Evolutionary conservation across 2,888 invertebrate species (phyloP).

Genomic region (Ophion slaviceki): DNA sequence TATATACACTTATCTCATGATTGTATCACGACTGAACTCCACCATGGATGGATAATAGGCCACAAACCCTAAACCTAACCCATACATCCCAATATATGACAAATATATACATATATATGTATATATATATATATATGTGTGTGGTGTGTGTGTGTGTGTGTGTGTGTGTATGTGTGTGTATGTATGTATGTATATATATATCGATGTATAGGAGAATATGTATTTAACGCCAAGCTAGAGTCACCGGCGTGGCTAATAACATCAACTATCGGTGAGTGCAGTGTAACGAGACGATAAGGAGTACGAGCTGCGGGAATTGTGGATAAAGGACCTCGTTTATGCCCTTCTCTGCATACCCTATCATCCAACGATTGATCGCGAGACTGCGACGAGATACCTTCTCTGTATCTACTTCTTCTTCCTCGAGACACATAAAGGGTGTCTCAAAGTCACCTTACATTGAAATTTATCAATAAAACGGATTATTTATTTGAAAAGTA

Average conservation of each 20-base stretch:
- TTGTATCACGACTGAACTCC: constrained; percentile 51
- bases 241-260: constrained; percentile 60
- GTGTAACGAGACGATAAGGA: constrained; percentile 66
- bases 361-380: constrained; percentile 47
- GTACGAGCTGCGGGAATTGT: constrained; percentile 33
- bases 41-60: constrained; percentile 45
- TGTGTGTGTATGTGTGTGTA: constrained; percentile 18
- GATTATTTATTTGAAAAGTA: too few species aligned
- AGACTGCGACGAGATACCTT: background rate
- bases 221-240: constrained; percentile 50
- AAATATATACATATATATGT: background rate
- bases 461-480: too few species aligned
- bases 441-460: too few species aligned
- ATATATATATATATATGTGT: constrained; percentile 12
- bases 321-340: constrained; percentile 48
- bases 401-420: background rate
- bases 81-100: background rate
- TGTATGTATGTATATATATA: too few species aligned
- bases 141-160: constrained; percentile 24
- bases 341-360: constrained; percentile 9
- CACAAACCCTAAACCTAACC: constrained; percentile 39
- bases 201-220: background rate
- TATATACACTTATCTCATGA: constrained; percentile 57
- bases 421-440: background rate
- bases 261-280: constrained; percentile 54